Base-by-base conservation (phyloP, 1,140 invertebrate species). In the Aphelinus atriplicis region DNA sequence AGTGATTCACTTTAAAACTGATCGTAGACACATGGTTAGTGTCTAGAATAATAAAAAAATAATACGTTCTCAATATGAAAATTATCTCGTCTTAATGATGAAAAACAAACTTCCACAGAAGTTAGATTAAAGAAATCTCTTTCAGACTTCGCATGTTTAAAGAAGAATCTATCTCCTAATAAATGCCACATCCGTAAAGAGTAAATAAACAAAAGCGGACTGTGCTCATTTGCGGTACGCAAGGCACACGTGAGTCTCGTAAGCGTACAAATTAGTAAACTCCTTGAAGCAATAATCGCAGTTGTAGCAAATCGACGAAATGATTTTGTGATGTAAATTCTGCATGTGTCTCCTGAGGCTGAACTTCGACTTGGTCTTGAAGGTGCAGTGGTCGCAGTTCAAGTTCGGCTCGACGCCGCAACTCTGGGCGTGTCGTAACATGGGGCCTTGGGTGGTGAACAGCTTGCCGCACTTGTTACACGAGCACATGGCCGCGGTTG, bases 291-390 rank as follows among this genome's bases (percentile, higher is more conserved):
- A 71, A 5, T n/a, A 7, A 2, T 53, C 2, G 7, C 69, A 71
- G 4, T 55, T 43, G 45, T 9, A 62, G 6, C 1, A 2, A 60
- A 26, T 51, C 7, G 1, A 7, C 26, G 47, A 26, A 60, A 43
- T 48, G 4, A 46, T 53, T 45, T 63, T 6, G 62, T 4, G 9
- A n/a, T 73, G 71, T 7, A 4, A 43, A 3, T 3, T 7, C 1
- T 46, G 71, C 7, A 73, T 66, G n/a, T 73, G 71, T 4, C 55
- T 6, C 3, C 2, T 10, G 0, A 66, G 3, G 55, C 56, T 73
- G 26, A 58, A 73, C 3, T 66, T 57, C 3, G 10, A 10, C 9
- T 10, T 66, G 1, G 71, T 73, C 6, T 50, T 58, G 42, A 73
- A 73, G 0, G n/a, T 7, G 10, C 71, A 73, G 4, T 73, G 63